These are phyloP conservation scores for Drosophila yakuba DNA, from an alignment of 1,140 invertebrate genomes.

Conservation along the genomic window DNA sequence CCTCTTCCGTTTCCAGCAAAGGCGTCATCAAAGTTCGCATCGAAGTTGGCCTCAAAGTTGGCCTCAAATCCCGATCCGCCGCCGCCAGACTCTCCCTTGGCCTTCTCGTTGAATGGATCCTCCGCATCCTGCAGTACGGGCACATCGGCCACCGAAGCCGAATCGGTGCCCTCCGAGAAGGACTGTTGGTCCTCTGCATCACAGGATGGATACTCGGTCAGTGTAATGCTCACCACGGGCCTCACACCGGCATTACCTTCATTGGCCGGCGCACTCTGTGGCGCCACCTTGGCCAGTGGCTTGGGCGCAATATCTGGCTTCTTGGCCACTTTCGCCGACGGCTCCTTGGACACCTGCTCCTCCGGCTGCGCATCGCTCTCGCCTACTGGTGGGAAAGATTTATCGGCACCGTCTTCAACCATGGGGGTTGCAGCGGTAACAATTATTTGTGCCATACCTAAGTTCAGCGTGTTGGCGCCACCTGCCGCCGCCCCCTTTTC, in stretches of 20 bases:
- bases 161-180: constrained; percentile 65
- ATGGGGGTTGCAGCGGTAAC: constrained; percentile 95
- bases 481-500: constrained; percentile 76
- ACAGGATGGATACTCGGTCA: constrained; percentile 65
- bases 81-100: constrained; percentile 51
- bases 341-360: constrained; percentile 35
- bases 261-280: constrained; percentile 71
- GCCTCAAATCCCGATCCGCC: constrained; percentile 66
- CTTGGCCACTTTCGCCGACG: constrained; percentile 44
- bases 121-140: constrained; percentile 69
- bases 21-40: constrained; percentile 84
- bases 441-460: constrained; percentile 93
- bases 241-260: constrained; percentile 60
- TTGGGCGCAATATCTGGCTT: constrained; percentile 76
- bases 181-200: constrained; percentile 74
- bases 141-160: constrained; percentile 50
- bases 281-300: constrained; percentile 84
- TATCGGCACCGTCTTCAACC: constrained; percentile 89
- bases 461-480: constrained; percentile 76
- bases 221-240: constrained; percentile 57
- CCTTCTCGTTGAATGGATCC: constrained; percentile 80
- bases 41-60: constrained; percentile 77
- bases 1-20: constrained; percentile 65
- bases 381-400: constrained; percentile 84
- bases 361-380: constrained; percentile 57